These are phyloP conservation scores for Melieria picta DNA, from an alignment of 2,888 invertebrate species.

Conservation along the genomic window DNA sequence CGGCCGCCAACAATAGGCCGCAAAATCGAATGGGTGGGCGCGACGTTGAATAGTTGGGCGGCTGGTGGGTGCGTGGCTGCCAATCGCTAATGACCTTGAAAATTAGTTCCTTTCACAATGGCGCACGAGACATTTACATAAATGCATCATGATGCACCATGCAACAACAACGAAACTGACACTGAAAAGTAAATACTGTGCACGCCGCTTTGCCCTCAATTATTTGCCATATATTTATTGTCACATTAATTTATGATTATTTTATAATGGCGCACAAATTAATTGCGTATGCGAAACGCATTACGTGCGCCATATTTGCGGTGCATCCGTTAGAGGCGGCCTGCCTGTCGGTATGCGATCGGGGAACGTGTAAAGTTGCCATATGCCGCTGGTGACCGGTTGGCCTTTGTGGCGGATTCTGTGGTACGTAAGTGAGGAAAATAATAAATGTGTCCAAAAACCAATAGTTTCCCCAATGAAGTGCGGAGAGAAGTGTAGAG, in stretches of 20 bases:
- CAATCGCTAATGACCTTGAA: slow-evolving; percentile 60
- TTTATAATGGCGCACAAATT: slow-evolving; percentile 23
- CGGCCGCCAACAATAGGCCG: background rate
- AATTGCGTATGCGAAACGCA: slow-evolving; percentile 24
- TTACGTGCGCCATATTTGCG: slow-evolving; percentile 41
- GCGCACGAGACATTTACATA: background rate
- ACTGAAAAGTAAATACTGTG: slow-evolving; percentile 5
- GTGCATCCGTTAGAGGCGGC: slow-evolving; percentile 42
- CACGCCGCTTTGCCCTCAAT: background rate
- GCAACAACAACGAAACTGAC: slow-evolving; percentile 12
- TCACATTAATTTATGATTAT: slow-evolving; percentile 26
- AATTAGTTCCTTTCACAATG: slow-evolving; percentile 59
- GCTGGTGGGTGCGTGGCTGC: background rate
- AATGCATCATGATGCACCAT: background rate
- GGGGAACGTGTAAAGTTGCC: slow-evolving; percentile 4
- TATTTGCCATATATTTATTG: slow-evolving; percentile 9
- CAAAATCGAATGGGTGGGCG: background rate
- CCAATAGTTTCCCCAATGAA: too few species aligned
- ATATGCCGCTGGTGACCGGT: too few species aligned
- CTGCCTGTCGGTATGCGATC: slow-evolving; percentile 22
- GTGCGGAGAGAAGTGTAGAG: too few species aligned
- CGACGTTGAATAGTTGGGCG: background rate
- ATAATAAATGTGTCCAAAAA: too few species aligned
- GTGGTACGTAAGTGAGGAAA: too few species aligned
- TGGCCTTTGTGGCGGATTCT: too few species aligned